Base-by-base conservation (phyloP, 2,888 invertebrate genomes). In the Nemotelus pantherinus region DNA sequence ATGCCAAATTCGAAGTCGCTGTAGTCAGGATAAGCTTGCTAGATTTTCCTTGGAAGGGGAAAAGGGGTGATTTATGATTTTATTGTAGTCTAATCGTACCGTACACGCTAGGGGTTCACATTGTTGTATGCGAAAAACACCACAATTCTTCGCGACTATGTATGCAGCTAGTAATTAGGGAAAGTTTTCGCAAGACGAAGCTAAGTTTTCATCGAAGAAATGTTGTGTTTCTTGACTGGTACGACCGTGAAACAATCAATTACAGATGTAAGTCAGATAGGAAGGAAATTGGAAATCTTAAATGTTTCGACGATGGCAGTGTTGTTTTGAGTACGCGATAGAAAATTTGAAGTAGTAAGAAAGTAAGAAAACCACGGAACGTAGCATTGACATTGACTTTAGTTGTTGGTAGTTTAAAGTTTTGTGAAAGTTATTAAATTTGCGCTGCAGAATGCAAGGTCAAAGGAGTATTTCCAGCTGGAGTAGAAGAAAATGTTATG, bases 171-270 rank as follows among this genome's bases (percentile, higher is more conserved):
- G 43, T 63, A 63, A 63, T 63, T 63, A 63, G 25, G 43, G 10
- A 41, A 63, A 41, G 63, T 41, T 63, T 3, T 4, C 25, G 25
- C 25, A 25, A 25, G 25, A 25, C 25, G 2, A 63, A 41, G 63
- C 2, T 63, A 63, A 9, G 3, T 63, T 63, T 43, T 63, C 10
- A 25, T 25, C 25, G 25, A 25, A 25, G 25, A 25, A 25, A 25
- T 25, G 3, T 39, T 63, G 43, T n/a, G 7, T 53, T 53, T 6
- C 53, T 63, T 25, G 63, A 43, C 43, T 63, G 63, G 63, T 63
- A 63, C 63, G 39, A 63, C 63, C 63, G 39, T 63, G 9, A 39
- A 63, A 41, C 43, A 41, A 41, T 63, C 63, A 63, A 63, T 63
- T 63, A 63, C 43, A 10, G 3, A 43, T 43, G 39, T 41, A 25